Conservation (phyloP, 2,888 invertebrate species). For the Poecilus cupreus region DNA sequence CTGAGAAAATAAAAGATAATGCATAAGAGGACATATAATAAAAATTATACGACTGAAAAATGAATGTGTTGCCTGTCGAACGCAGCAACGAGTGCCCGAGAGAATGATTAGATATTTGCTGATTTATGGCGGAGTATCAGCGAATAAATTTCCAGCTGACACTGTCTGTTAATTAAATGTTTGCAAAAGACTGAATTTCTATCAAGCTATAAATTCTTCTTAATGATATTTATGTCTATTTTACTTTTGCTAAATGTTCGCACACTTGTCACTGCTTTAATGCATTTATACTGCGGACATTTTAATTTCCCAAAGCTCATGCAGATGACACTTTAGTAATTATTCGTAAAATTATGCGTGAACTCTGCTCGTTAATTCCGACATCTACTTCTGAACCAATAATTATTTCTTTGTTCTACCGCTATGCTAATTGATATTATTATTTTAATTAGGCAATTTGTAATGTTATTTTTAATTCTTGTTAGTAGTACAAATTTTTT, state of each 20-base stretch:
- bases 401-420: neutral
- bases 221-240: slow-evolving; percentile 58
- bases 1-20: slow-evolving; percentile 65
- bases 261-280: slow-evolving; percentile 38
- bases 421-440: no score
- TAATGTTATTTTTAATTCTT: no score
- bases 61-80: slow-evolving; percentile 48
- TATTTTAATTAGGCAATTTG: no score
- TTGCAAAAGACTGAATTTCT: slow-evolving; percentile 58
- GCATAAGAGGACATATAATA: slow-evolving; percentile 65
- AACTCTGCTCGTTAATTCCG: neutral
- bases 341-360: neutral
- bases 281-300: slow-evolving; percentile 28
- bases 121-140: slow-evolving; percentile 28
- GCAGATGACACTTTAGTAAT: slow-evolving; percentile 17
- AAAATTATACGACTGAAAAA: slow-evolving; percentile 62
- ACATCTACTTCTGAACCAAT: neutral
- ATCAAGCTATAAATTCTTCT: slow-evolving; percentile 53
- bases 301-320: slow-evolving; percentile 23
- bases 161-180: slow-evolving; percentile 56
- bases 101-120: slow-evolving; percentile 57
- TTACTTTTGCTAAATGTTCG: slow-evolving; percentile 52
- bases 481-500: no score
- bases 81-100: neutral
- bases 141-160: slow-evolving; percentile 50